These are phyloP conservation scores for Brachionus asplanchnoidis DNA, from an alignment of 1,140 invertebrate species.

Conservation along the genomic window DNA sequence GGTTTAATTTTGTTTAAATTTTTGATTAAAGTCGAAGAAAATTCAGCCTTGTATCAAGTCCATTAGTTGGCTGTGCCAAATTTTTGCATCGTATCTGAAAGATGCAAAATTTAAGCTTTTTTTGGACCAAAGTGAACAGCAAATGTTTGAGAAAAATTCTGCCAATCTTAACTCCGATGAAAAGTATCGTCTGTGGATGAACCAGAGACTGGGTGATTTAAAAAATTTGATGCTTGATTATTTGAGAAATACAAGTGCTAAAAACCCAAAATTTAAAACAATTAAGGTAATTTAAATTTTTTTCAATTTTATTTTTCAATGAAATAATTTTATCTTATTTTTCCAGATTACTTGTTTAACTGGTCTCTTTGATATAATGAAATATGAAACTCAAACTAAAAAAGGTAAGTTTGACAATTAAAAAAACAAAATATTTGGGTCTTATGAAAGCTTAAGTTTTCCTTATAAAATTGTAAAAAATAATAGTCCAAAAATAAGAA, in stretches of 20 bases:
- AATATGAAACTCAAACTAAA: not conserved
- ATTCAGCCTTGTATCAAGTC: not conserved
- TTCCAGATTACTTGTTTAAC: not conserved
- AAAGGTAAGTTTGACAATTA: not conserved
- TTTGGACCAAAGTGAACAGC: not conserved
- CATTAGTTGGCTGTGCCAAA: not conserved
- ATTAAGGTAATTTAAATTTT: not conserved
- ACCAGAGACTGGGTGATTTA: not conserved
- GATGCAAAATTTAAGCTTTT: not conserved
- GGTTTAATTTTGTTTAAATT: not conserved
- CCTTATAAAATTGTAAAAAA: too few species aligned
- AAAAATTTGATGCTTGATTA: conserved; percentile 1
- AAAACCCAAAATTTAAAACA: not conserved
- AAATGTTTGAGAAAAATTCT: conserved; percentile 1
- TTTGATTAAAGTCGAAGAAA: not conserved
- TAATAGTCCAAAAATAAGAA: too few species aligned
- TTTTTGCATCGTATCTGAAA: not conserved
- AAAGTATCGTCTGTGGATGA: conserved; percentile 24
- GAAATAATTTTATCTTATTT: not conserved
- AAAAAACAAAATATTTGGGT: not conserved
- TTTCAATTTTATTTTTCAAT: not conserved
- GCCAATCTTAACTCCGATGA: not conserved
- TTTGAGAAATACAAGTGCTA: not conserved
- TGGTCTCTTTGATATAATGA: conserved; percentile 3
- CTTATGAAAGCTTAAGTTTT: too few species aligned